These are phyloP conservation scores for Thalassaphorura encarpata DNA, from an alignment of 1,140 invertebrate species.

Conservation along the genomic window DNA sequence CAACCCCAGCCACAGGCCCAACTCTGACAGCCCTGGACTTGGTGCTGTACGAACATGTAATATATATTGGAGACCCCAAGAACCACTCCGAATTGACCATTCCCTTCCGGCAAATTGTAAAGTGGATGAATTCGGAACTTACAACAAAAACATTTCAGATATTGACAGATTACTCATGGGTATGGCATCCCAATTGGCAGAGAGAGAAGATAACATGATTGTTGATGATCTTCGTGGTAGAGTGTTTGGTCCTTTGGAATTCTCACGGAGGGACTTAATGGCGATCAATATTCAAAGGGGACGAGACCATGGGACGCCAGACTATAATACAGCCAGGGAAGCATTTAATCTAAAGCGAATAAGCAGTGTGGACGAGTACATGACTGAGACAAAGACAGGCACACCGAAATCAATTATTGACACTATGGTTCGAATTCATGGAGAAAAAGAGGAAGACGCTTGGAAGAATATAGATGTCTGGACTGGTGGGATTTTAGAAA, in stretches of 20 bases:
- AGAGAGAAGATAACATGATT: conserved; percentile 53
- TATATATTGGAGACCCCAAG: conserved; percentile 51
- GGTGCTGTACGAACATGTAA: conserved; percentile 51
- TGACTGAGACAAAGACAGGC: conserved; percentile 32
- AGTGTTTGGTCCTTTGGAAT: conserved; percentile 58
- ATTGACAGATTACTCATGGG: conserved; percentile 51
- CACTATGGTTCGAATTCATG: too few species aligned
- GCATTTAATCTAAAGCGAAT: conserved; percentile 41
- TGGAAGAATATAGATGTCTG: conserved; percentile 51
- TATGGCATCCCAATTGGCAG: conserved; percentile 51
- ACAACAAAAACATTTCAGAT: conserved; percentile 36
- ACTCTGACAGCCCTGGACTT: conserved; percentile 13
- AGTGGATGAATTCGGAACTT: not conserved
- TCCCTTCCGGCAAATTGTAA: not conserved
- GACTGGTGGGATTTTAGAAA: conserved; percentile 58
- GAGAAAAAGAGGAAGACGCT: conserved; percentile 12
- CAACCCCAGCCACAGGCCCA: not conserved
- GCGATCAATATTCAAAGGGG: conserved; percentile 56
- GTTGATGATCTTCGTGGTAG: conserved; percentile 51
- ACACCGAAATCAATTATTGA: conserved; percentile 6
- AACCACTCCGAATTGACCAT: conserved; percentile 21
- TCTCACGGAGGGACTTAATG: conserved; percentile 54
- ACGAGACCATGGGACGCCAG: conserved; percentile 34
- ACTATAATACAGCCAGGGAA: conserved; percentile 52
- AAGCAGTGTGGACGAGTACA: conserved; percentile 36